phyloP scores from a whole-genome alignment of 2,113 vertebrate genomes.

The Promerops cafer region DNA sequence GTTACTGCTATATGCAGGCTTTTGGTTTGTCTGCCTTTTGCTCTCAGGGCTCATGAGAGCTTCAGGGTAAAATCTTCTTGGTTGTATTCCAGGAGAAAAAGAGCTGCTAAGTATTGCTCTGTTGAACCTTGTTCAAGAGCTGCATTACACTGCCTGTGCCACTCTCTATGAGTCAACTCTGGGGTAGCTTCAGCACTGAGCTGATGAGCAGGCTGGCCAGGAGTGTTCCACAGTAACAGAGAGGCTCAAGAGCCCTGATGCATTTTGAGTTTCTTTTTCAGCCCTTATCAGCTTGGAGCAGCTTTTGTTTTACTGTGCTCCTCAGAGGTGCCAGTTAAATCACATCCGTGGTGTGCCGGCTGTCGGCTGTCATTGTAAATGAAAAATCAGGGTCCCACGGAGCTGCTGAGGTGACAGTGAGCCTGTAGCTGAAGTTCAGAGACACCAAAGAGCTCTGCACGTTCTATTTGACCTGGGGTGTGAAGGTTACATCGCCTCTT shows the following conservation, averaged over 20 bases:
- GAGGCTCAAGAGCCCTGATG: not conserved
- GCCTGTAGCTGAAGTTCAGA: not conserved
- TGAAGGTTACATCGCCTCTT: not conserved
- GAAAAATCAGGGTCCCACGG: not conserved
- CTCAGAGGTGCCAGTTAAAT: not conserved
- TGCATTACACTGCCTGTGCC: not conserved
- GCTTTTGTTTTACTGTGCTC: not conserved
- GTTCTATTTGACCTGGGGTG: not conserved
- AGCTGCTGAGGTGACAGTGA: not conserved
- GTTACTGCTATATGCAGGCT: not conserved
- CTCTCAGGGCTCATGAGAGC: not conserved
- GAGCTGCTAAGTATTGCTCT: not conserved
- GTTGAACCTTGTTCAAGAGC: not conserved
- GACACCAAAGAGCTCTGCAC: not conserved
- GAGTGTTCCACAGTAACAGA: not conserved
- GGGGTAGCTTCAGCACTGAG: not conserved
- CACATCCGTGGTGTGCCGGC: accelerated
- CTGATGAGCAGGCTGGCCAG: not conserved
- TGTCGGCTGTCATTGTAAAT: not conserved
- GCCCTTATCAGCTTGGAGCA: not conserved
- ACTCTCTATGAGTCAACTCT: not conserved
- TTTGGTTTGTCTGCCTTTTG: not conserved
- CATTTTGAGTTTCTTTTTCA: not conserved
- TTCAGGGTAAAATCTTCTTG: not conserved
- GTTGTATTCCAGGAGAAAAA: not conserved